Conservation (phyloP, 2,888 invertebrate species). For the Polydrusus tereticollis region DNA sequence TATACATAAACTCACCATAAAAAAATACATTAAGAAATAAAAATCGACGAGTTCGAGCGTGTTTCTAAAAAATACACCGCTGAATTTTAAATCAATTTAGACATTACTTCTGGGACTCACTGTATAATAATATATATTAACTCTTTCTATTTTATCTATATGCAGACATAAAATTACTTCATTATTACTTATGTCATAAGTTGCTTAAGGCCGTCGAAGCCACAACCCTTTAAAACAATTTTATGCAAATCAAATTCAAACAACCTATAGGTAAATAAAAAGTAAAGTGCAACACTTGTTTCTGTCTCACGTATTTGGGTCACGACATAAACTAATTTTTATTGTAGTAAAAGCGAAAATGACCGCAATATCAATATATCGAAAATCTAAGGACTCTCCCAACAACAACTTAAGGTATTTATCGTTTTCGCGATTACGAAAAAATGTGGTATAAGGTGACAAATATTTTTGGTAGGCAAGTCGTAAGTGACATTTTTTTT, state of each 20-base stretch:
- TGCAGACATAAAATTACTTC: neutral
- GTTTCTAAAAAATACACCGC: too few relatives aligned
- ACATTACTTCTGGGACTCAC: too few relatives aligned
- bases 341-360: conserved; percentile 17
- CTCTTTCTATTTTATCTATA: too few relatives aligned
- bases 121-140: too few relatives aligned
- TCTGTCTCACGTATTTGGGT: conserved; percentile 40
- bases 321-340: conserved; percentile 26
- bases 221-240: conserved; percentile 29
- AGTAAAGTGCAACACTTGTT: conserved; percentile 40
- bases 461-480: conserved; percentile 5
- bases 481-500: neutral
- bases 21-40: too few relatives aligned
- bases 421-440: neutral
- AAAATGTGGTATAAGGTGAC: neutral
- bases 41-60: too few relatives aligned
- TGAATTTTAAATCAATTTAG: too few relatives aligned
- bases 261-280: neutral
- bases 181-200: neutral
- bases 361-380: neutral
- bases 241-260: conserved; percentile 27
- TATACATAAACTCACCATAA: too few relatives aligned
- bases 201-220: conserved; percentile 8
- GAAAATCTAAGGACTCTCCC: neutral
- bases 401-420: neutral